A percentile compares a stretch with the other conserved stretches of the same genome.
phyloP scores from a whole-genome alignment of 2,797 vertebrate genomes.

The Lagodon rhomboides region DNA sequence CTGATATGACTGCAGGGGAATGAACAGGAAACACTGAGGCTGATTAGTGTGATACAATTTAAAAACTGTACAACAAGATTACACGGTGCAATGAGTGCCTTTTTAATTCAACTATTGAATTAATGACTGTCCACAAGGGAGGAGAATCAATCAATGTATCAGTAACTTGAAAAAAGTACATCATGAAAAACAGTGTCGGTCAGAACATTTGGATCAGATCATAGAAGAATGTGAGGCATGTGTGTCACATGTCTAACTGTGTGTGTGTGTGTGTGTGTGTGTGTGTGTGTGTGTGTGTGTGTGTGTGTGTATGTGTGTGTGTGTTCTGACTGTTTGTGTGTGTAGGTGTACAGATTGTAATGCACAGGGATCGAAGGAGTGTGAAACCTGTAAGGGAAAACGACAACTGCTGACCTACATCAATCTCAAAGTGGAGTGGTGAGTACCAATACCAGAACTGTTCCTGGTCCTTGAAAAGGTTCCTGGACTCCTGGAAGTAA shows the following conservation, averaged over 20 bases:
- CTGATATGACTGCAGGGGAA: too few species aligned
- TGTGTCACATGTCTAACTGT: conserved; percentile 18
- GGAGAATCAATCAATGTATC: not conserved
- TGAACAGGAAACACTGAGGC: too few species aligned
- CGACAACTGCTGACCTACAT: conserved; percentile 79
- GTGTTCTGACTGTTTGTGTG: conserved; percentile 32
- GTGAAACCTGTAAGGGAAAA: conserved; percentile 78
- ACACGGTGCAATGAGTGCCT: too few species aligned
- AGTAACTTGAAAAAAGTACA: not conserved
- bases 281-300: conserved; percentile 29
- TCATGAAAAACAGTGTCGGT: not conserved
- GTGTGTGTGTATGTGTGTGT: conserved; percentile 19
- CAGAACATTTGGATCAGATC: not conserved
- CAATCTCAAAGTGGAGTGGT: conserved; percentile 83
- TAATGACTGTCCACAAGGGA: not conserved
- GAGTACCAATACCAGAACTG: conserved; percentile 34
- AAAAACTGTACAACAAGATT: too few species aligned
- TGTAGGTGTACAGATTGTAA: conserved; percentile 71
- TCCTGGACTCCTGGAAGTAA: not conserved
- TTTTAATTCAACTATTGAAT: too few species aligned
- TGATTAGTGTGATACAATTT: too few species aligned
- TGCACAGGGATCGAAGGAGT: conserved; percentile 39
- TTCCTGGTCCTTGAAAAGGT: not conserved
- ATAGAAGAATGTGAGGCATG: not conserved
- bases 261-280: conserved; percentile 20